Percentiles rank a stretch among this genome's conserved stretches.
phyloP scores from a whole-genome alignment of 2,888 invertebrate species.

The Dinocampus coccinellae region DNA sequence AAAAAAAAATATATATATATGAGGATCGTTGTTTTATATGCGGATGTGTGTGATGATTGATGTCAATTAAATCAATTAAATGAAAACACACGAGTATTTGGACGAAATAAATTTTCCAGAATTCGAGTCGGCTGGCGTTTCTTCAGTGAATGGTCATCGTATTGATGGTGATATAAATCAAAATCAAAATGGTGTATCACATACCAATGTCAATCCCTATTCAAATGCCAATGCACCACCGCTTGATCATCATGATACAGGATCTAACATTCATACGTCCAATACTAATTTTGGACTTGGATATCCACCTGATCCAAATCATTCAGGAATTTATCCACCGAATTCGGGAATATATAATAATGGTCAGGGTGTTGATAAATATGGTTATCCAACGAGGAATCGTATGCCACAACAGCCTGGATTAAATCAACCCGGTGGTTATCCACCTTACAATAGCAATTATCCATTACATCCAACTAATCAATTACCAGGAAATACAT shows the following conservation, averaged over 20 bases:
- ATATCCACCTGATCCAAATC: constrained; percentile 58
- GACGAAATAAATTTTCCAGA: constrained; percentile 56
- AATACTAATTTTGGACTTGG: constrained; percentile 55
- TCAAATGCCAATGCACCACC: constrained; percentile 62
- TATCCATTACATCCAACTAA: constrained; percentile 48
- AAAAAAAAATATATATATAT: no score
- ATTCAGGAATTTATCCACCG: constrained; percentile 49
- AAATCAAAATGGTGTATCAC: constrained; percentile 47
- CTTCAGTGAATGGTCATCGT: constrained; percentile 60
- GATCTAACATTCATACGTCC: constrained; percentile 38
- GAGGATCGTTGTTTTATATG: no score
- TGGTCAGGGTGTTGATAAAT: constrained; percentile 40
- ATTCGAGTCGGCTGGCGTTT: constrained; percentile 63
- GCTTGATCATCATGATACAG: constrained; percentile 46
- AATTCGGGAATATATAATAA: constrained; percentile 47
- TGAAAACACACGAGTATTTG: not conserved
- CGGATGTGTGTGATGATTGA: constrained; percentile 19
- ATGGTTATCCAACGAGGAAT: constrained; percentile 60
- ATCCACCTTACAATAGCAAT: constrained; percentile 43
- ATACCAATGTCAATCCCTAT: constrained; percentile 58
- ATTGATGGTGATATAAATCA: constrained; percentile 42
- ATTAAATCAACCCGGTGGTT: constrained; percentile 39
- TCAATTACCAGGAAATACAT: constrained; percentile 38
- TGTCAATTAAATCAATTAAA: constrained; percentile 5
- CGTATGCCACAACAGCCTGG: constrained; percentile 58